Percentiles rank a stretch among this genome's conserved stretches.
These are phyloP conservation scores for Anastatus disparis DNA, from an alignment of 1,140 invertebrate genomes.

Conservation along the genomic window DNA sequence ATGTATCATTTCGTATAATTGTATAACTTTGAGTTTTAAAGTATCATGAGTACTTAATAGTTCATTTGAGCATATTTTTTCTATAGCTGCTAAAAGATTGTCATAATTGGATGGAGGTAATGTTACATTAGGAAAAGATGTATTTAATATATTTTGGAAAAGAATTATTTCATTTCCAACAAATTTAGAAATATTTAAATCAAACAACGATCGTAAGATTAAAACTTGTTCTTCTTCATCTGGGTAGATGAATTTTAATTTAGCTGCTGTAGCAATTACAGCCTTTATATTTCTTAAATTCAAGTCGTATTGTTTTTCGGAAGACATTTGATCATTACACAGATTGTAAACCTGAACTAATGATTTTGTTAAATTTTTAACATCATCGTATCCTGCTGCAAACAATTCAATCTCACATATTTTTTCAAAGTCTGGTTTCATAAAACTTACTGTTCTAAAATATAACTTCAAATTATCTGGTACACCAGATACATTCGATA, in stretches of 20 bases:
- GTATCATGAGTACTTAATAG: constrained; percentile 67
- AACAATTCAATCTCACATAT: constrained; percentile 76
- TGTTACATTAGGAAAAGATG: constrained; percentile 72
- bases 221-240: constrained; percentile 69
- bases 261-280: constrained; percentile 71
- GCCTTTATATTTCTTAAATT: constrained; percentile 67
- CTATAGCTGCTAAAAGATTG: constrained; percentile 55
- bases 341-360: constrained; percentile 72
- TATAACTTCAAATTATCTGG: constrained; percentile 76
- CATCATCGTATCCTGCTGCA: constrained; percentile 73
- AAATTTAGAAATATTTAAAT: constrained; percentile 77
- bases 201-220: constrained; percentile 73
- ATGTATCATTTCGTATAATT: constrained; percentile 77
- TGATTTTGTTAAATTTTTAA: constrained; percentile 70
- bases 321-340: constrained; percentile 72
- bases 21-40: constrained; percentile 73
- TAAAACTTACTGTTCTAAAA: constrained; percentile 77
- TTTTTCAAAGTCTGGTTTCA: constrained; percentile 74
- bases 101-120: constrained; percentile 69
- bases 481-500: constrained; percentile 70
- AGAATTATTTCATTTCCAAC: constrained; percentile 70
- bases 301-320: constrained; percentile 73
- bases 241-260: constrained; percentile 71
- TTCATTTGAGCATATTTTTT: constrained; percentile 59
- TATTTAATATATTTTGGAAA: constrained; percentile 74